Evolutionary conservation across 2,113 vertebrate species (phyloP).

Genomic region (Psettodes erumei): DNA sequence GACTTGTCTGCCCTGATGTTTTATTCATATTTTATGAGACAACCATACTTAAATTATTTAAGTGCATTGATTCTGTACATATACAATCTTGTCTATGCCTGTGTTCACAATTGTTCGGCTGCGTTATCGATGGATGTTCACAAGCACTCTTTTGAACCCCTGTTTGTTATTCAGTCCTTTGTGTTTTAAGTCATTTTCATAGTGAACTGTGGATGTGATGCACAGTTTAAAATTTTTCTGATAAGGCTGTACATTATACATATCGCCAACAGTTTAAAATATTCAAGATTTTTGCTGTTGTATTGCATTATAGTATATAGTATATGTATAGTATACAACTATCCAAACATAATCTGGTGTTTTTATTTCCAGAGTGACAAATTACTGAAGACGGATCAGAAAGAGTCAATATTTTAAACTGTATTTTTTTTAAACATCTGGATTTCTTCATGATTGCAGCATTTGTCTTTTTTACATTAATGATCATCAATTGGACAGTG

Average conservation of each 20-base stretch:
- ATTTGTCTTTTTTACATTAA: not conserved
- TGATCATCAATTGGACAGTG: not conserved
- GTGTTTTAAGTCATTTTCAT: conserved; percentile 32
- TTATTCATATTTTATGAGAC: conserved; percentile 81
- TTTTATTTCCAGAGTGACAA: not conserved
- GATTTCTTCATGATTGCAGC: not conserved
- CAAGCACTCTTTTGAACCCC: conserved; percentile 44
- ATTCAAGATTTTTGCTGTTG: not conserved
- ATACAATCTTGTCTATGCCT: conserved; percentile 69
- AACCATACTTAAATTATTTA: conserved; percentile 80
- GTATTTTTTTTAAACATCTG: not conserved
- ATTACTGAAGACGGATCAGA: not conserved
- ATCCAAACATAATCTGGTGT: too few species aligned
- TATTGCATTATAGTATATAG: not conserved
- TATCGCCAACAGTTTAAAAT: not conserved
- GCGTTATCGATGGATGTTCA: conserved; percentile 63
- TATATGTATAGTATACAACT: not conserved
- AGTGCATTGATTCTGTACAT: conserved; percentile 80
- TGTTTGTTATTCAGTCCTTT: conserved; percentile 41
- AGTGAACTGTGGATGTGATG: not conserved
- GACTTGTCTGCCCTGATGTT: conserved; percentile 76
- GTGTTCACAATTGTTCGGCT: conserved; percentile 57
- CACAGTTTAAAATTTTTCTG: not conserved
- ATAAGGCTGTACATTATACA: not conserved
- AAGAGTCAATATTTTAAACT: not conserved